Conservation (phyloP, 2,113 vertebrate genomes). For the Pantherophis guttatus region DNA sequence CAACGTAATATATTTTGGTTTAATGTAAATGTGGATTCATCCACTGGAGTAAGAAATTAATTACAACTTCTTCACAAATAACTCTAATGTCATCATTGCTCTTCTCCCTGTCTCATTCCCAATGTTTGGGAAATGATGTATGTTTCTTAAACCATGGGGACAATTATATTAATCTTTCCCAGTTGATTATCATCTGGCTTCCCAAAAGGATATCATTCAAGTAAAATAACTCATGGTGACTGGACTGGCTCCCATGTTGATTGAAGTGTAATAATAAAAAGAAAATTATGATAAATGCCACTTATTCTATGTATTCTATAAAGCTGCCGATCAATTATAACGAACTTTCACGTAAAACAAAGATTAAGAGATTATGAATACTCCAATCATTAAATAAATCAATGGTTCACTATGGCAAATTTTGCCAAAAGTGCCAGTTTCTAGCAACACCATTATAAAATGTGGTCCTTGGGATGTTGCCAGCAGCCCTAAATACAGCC, state of each 20-base stretch:
- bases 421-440: neutral
- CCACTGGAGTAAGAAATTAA: neutral
- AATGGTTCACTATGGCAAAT: neutral
- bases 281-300: neutral
- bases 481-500: neutral
- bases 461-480: neutral
- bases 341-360: neutral
- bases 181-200: neutral
- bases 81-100: neutral
- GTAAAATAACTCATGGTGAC: neutral
- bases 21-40: neutral
- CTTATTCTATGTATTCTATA: neutral
- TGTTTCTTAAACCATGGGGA: neutral
- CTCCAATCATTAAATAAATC: neutral
- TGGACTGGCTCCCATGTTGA: neutral
- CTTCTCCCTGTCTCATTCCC: neutral
- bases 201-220: neutral
- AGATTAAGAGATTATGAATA: neutral
- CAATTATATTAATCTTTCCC: neutral
- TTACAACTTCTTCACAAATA: neutral
- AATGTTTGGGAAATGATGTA: neutral
- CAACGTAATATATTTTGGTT: neutral
- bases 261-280: neutral
- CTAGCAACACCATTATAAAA: neutral
- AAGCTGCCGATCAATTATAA: slow-evolving; percentile 17